Percentiles rank a stretch among this genome's conserved stretches.
Conservation (phyloP, 53 echinoderm and acorn worm species). For the Crossaster papposus region DNA sequence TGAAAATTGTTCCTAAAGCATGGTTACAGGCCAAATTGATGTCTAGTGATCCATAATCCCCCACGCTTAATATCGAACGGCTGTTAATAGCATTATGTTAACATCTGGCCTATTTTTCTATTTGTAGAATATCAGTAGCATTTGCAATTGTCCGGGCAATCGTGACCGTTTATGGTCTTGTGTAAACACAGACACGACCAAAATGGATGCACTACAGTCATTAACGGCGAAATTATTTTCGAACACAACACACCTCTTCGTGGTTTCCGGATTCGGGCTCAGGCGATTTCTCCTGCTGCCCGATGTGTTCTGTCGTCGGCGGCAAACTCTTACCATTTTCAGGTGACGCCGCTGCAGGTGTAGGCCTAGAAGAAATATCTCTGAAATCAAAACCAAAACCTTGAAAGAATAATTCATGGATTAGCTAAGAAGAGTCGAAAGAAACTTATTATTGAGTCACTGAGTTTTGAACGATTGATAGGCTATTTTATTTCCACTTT, state of each 20-base stretch:
- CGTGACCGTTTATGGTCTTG: neutral
- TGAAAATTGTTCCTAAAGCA: too few relatives aligned
- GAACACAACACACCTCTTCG: neutral
- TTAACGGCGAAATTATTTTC: neutral
- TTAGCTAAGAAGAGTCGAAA: neutral
- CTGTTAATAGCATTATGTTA: neutral
- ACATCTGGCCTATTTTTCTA: neutral
- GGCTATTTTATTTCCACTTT: neutral
- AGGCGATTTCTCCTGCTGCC: neutral
- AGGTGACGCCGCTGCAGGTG: neutral
- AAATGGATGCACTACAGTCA: neutral
- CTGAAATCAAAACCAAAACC: slow-evolving; percentile 2
- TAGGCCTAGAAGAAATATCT: neutral
- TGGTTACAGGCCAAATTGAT: too few relatives aligned
- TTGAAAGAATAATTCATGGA: too few relatives aligned
- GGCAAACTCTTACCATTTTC: neutral
- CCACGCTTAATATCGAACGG: neutral
- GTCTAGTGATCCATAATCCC: neutral
- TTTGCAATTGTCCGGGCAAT: too few relatives aligned
- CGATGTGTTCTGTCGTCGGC: neutral
- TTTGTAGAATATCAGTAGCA: neutral
- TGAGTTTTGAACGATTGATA: neutral
- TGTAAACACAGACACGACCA: neutral
- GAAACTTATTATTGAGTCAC: slow-evolving; percentile 16
- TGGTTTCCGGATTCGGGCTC: neutral